A percentile compares a stretch with the other conserved stretches of the same genome.
These are phyloP conservation scores for Callionymus lyra DNA, from an alignment of 2,113 vertebrate species.

Conservation along the genomic window DNA sequence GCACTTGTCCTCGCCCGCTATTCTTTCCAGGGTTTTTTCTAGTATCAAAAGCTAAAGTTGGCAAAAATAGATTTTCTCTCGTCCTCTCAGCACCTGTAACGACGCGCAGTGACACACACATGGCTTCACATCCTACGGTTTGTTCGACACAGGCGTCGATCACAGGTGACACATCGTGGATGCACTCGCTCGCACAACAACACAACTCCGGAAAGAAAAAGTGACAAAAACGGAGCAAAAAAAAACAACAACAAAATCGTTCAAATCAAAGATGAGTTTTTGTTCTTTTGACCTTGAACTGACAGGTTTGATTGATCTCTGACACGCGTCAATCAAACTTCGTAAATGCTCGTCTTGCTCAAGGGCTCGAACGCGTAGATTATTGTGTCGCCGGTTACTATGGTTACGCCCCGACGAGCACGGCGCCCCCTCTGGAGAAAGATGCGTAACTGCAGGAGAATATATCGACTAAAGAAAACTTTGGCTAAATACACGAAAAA, in stretches of 20 bases:
- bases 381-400: no score
- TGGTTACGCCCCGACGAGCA: no score
- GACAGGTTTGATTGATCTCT: no score
- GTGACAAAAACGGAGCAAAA: conserved; percentile 21
- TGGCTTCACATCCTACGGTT: conserved; percentile 78
- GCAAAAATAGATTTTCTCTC: conserved; percentile 73
- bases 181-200: no score
- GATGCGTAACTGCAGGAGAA: conserved; percentile 48
- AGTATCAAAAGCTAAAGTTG: conserved; percentile 83
- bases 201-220: no score
- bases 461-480: conserved; percentile 60
- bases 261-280: no score
- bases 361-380: no score
- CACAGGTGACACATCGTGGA: conserved; percentile 68
- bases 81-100: conserved; percentile 81
- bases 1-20: conserved; percentile 41
- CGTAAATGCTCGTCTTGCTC: no score
- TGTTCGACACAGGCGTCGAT: conserved; percentile 47
- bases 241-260: conserved; percentile 25
- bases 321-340: no score
- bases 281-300: no score
- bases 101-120: no score
- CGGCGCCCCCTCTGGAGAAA: conserved; percentile 50
- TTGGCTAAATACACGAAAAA: conserved; percentile 74
- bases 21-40: conserved; percentile 58